Evolutionary conservation across 2,888 invertebrate species (phyloP).

Genomic region (Mythimna albipuncta): DNA sequence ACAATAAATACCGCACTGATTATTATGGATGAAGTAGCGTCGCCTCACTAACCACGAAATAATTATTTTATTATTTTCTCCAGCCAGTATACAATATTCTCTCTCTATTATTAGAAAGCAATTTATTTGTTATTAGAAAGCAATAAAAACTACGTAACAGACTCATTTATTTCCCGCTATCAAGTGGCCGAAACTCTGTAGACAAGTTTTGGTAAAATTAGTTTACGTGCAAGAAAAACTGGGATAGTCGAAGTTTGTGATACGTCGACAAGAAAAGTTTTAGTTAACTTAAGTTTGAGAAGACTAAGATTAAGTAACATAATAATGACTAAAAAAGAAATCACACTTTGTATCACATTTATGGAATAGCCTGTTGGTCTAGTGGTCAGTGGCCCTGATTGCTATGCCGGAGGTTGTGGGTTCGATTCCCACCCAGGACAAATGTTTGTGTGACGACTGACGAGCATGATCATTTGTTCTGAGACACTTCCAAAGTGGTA

Average conservation of each 20-base stretch:
- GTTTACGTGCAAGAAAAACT: constrained; percentile 23
- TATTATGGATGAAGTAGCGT: not conserved
- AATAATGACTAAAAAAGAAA: too few relatives aligned
- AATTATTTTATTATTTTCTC: not conserved
- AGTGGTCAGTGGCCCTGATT: too few relatives aligned
- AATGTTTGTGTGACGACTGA: too few relatives aligned
- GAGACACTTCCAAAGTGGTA: too few relatives aligned
- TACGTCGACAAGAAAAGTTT: constrained; percentile 24
- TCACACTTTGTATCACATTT: too few relatives aligned
- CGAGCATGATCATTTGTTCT: too few relatives aligned
- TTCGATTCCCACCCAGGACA: too few relatives aligned
- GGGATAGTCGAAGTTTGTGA: constrained; percentile 7
- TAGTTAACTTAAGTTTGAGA: not conserved
- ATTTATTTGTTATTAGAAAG: not conserved
- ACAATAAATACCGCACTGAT: too few relatives aligned
- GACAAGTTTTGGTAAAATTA: constrained; percentile 12
- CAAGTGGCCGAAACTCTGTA: not conserved
- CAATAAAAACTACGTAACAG: not conserved
- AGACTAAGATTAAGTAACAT: not conserved
- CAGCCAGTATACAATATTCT: not conserved
- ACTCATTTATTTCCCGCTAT: constrained; percentile 7
- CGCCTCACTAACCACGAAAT: not conserved
- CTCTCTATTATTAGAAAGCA: not conserved
- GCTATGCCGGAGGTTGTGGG: too few relatives aligned
- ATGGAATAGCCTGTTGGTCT: too few relatives aligned